Percentiles rank a stretch among this genome's conserved stretches.
Evolutionary conservation across 2,113 vertebrate species (phyloP).

Genomic region (Polypterus bichir): DNA sequence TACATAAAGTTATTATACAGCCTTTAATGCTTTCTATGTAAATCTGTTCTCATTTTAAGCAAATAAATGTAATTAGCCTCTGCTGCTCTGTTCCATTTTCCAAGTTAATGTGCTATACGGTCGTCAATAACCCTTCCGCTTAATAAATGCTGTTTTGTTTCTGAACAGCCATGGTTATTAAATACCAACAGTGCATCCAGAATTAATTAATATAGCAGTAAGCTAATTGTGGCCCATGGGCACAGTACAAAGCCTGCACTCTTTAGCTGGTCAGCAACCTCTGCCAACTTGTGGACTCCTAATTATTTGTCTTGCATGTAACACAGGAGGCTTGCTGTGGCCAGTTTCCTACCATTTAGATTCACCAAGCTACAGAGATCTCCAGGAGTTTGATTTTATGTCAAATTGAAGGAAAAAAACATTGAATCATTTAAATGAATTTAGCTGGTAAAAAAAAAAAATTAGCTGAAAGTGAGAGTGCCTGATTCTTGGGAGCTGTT

Average conservation of each 20-base stretch:
- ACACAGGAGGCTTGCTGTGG: background rate
- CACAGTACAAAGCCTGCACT: constrained; percentile 7
- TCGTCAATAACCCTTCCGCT: background rate
- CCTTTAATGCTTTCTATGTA: background rate
- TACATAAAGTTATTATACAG: constrained; percentile 31
- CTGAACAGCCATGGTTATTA: constrained; percentile 9
- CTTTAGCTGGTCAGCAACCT: constrained; percentile 18
- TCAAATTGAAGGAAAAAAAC: too few relatives aligned
- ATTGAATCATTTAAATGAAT: too few relatives aligned
- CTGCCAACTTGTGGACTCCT: constrained; percentile 15
- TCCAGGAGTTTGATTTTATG: too few relatives aligned
- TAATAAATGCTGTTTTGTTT: constrained; percentile 5
- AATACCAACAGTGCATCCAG: constrained; percentile 14
- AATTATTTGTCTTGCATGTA: constrained; percentile 4
- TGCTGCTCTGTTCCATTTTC: constrained; percentile 4
- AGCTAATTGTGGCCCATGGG: constrained; percentile 20
- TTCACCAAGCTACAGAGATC: too few relatives aligned
- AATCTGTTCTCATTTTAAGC: too few relatives aligned
- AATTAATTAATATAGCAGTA: constrained; percentile 21
- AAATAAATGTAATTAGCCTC: too few relatives aligned
- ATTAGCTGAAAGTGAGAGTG: background rate
- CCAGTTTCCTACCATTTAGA: background rate
- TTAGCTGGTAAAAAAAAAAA: background rate
- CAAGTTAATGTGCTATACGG: constrained; percentile 5
- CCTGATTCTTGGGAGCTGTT: constrained; percentile 4